Percentiles rank a stretch among this genome's conserved stretches.
Evolutionary conservation across 2,113 vertebrate species (phyloP).

Genomic region (Heterotilapia buettikoferi): DNA sequence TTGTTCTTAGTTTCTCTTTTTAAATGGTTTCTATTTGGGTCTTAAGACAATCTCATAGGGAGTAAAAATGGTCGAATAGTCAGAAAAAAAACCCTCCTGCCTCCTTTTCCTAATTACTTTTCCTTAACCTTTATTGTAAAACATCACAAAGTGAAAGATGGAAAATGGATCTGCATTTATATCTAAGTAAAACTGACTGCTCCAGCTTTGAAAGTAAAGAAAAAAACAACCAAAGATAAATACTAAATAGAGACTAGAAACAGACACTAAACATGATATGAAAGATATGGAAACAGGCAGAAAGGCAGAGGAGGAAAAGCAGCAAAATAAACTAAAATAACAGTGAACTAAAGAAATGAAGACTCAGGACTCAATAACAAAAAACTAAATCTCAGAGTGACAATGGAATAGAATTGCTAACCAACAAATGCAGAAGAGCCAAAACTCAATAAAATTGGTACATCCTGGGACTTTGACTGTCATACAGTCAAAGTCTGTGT

Average conservation of each 20-base stretch:
- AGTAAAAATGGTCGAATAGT: neutral
- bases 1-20: neutral
- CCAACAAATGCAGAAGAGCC: neutral
- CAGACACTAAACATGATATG: neutral
- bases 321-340: rapidly evolving
- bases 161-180: neutral
- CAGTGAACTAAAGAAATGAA: rapidly evolving
- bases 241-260: neutral
- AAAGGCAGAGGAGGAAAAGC: neutral
- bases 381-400: rapidly evolving
- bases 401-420: neutral
- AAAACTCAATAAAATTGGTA: neutral
- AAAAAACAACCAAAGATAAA: neutral
- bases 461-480: neutral
- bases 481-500: neutral
- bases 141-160: neutral
- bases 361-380: neutral
- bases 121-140: neutral
- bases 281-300: neutral
- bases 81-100: rapidly evolving
- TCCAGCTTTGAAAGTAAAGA: neutral
- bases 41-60: neutral
- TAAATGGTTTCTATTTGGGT: neutral
- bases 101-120: neutral
- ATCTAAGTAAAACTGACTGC: neutral